Conservation (phyloP, 2,888 invertebrate genomes). For the Oscheius sp. region DNA sequence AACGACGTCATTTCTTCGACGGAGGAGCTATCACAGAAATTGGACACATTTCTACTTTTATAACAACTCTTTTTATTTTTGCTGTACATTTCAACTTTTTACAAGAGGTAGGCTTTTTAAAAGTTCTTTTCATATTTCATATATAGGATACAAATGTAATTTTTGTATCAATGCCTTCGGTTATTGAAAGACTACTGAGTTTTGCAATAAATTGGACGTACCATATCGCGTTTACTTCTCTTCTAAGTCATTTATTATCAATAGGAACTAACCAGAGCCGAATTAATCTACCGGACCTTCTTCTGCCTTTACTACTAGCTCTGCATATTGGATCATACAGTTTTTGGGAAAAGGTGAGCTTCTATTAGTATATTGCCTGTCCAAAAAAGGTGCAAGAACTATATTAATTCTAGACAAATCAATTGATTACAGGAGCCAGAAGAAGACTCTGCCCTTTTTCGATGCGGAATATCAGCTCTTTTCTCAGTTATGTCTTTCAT, state of each 20-base stretch:
- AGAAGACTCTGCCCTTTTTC: slow-evolving; percentile 35
- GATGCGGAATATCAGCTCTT: slow-evolving; percentile 43
- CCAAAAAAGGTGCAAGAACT: no score
- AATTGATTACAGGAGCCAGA: slow-evolving; percentile 16
- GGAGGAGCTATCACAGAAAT: slow-evolving; percentile 39
- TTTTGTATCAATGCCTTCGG: slow-evolving; percentile 30
- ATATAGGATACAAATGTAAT: slow-evolving; percentile 28
- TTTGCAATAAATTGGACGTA: neutral
- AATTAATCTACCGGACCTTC: slow-evolving; percentile 41
- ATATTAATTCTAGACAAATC: no score
- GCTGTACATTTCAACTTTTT: slow-evolving; percentile 38
- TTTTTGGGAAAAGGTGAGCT: neutral
- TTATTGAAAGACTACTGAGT: neutral
- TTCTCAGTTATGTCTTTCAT: slow-evolving; percentile 37
- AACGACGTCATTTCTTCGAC: slow-evolving; percentile 39
- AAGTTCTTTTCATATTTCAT: neutral
- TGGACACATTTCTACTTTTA: slow-evolving; percentile 30
- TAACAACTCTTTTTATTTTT: slow-evolving; percentile 29
- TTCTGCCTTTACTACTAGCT: slow-evolving; percentile 31
- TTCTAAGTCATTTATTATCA: slow-evolving; percentile 5
- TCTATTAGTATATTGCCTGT: neutral
- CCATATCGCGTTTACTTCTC: neutral
- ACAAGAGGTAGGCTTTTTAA: slow-evolving; percentile 32
- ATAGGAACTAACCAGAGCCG: slow-evolving; percentile 31
- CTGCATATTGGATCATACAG: slow-evolving; percentile 26